phyloP scores from a whole-genome alignment of 2,888 invertebrate species.

The Tetranychus piercei region DNA sequence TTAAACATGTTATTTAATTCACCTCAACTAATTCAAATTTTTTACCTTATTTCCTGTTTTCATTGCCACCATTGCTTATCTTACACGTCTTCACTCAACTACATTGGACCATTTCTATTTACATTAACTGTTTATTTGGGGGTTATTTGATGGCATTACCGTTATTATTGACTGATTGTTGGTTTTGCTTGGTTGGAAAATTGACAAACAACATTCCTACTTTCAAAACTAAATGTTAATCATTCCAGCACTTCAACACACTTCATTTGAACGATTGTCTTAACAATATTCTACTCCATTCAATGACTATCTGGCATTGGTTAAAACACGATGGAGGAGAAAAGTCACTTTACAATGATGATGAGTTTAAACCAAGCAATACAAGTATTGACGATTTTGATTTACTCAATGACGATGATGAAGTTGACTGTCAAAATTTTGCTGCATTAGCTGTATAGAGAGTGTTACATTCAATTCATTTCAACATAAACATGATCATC shows the following conservation, averaged over 20 bases:
- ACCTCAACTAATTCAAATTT: background rate
- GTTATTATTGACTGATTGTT: background rate
- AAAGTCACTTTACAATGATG: slow-evolving; percentile 16
- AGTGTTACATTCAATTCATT: background rate
- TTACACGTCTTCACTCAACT: background rate
- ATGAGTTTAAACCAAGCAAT: slow-evolving; percentile 5
- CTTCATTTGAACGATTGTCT: slow-evolving; percentile 19
- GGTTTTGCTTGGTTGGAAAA: background rate
- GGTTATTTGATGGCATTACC: too few relatives aligned
- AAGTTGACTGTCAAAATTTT: background rate
- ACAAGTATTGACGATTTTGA: slow-evolving; percentile 15
- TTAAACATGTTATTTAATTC: background rate
- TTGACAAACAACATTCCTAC: too few relatives aligned
- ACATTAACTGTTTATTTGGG: too few relatives aligned
- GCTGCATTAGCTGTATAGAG: background rate
- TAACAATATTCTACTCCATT: slow-evolving; percentile 18
- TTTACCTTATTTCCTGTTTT: background rate
- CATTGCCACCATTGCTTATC: background rate
- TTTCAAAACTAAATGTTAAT: too few relatives aligned
- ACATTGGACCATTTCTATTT: too few relatives aligned
- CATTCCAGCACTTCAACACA: slow-evolving; percentile 21
- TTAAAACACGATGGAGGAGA: slow-evolving; percentile 21
- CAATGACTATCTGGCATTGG: slow-evolving; percentile 22
- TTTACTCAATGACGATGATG: slow-evolving; percentile 17
- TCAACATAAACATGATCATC: background rate